A percentile compares a stretch with the other conserved stretches of the same genome.
phyloP scores from a whole-genome alignment of 2,888 invertebrate species.

The Aradus depressus region DNA sequence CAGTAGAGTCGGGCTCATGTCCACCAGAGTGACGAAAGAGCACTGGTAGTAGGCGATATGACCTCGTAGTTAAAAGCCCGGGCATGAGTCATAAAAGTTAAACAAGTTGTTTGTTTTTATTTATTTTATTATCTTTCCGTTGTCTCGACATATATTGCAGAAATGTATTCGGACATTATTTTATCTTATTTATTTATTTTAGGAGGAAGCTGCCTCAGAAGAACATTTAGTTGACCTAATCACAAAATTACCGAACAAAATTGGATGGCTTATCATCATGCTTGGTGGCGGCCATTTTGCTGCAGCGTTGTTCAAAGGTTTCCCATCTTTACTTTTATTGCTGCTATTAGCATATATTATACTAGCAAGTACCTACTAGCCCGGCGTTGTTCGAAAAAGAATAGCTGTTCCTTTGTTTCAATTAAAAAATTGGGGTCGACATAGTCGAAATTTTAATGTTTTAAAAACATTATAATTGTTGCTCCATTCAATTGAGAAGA shows the following conservation, averaged over 20 bases:
- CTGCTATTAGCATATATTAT: neutral
- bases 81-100: too few relatives aligned
- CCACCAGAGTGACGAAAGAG: too few relatives aligned
- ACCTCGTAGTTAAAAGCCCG: too few relatives aligned
- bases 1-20: too few relatives aligned
- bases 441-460: too few relatives aligned
- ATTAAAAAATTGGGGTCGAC: neutral
- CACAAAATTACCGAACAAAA: conserved; percentile 31
- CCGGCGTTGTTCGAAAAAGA: neutral
- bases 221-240: conserved; percentile 36
- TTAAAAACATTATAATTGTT: too few relatives aligned
- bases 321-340: neutral
- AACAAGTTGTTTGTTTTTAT: too few relatives aligned
- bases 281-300: conserved; percentile 77
- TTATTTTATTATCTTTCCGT: too few relatives aligned
- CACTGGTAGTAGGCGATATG: too few relatives aligned
- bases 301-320: conserved; percentile 53
- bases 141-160: too few relatives aligned
- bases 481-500: too few relatives aligned
- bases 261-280: conserved; percentile 63
- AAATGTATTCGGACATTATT: conserved; percentile 13
- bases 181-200: too few relatives aligned
- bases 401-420: neutral
- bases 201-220: conserved; percentile 35
- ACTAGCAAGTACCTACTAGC: neutral